Evolutionary conservation across 2,888 invertebrate genomes (phyloP), one percentile per base, ranked within the genome.

Genomic region (Cheilosia impressa): DNA sequence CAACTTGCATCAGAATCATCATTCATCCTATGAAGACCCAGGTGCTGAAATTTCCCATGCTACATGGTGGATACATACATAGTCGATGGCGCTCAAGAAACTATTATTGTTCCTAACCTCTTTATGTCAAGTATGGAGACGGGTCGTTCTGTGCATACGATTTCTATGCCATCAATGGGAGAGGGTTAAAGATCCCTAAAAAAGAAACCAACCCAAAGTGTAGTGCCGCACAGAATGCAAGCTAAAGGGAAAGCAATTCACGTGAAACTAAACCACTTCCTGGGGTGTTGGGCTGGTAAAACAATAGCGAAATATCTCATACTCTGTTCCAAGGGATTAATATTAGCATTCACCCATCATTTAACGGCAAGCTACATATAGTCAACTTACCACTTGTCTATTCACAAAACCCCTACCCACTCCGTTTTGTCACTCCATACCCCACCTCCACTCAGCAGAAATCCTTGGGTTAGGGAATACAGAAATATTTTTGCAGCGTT

Each of bases 201-300:
- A 75, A 71, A 65, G 17, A 66, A 52, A 57, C 34, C 17, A 69
- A 62, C 55, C 62, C 57, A 68, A 15, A 34, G 31, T 10, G 53
- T 41, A 72, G 65, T 38, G 38, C 4, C 22, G 34, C 10, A 47
- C 6, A 62, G 34, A 52, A 81, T 17, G 31, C 2, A 57, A 66
- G 24, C 34, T 55, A 63, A 34, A 53, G 22, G 58, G 78, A 72
- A 78, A 72, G 34, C 66, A 73, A 34, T 83, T 78, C 78, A 78
- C 68, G 66, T 68, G 78, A 83, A 83, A 55, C 78, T 78, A 83
- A 78, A 78, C 72, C 72, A 83, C 82, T 78, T 83, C 82, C 82
- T 83, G 71, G 78, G 63, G 77, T 72, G 65, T 72, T 71, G 71
- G 24, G 52, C 6, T 52, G 27, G 15, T 50, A 17, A 17, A 62